These are phyloP conservation scores for Callyntrura sp. DNA, from an alignment of 2,888 invertebrate genomes.

Conservation along the genomic window DNA sequence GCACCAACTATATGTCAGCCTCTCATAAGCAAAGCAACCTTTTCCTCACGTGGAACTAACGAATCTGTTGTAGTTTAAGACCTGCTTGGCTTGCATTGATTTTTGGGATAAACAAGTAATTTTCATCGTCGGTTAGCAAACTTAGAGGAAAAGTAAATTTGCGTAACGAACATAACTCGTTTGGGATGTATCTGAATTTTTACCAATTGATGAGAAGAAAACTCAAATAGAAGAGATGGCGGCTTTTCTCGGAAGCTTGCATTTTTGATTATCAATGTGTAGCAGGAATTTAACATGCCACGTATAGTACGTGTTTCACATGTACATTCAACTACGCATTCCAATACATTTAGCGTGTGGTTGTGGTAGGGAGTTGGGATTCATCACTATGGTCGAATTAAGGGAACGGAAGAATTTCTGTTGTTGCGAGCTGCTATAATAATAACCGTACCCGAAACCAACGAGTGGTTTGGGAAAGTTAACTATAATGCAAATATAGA, in stretches of 20 bases:
- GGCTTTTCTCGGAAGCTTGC: constrained; percentile 11
- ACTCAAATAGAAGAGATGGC: background rate
- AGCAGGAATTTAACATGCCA: constrained; percentile 32
- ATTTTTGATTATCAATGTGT: constrained; percentile 11
- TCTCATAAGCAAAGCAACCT: background rate
- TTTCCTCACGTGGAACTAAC: background rate
- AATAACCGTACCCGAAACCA: background rate
- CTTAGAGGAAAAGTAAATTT: constrained; percentile 34
- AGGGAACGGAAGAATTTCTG: no score
- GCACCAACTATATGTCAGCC: background rate
- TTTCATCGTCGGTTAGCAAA: constrained; percentile 54
- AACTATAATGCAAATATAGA: constrained; percentile 22
- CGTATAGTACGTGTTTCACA: no score
- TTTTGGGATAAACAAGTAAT: constrained; percentile 56
- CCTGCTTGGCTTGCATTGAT: constrained; percentile 41
- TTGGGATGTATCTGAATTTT: background rate
- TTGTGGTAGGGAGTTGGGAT: no score
- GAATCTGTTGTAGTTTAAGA: background rate
- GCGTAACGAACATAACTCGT: constrained; percentile 40
- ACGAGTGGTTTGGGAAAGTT: constrained; percentile 21
- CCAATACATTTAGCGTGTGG: background rate
- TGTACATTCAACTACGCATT: no score
- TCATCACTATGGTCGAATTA: background rate
- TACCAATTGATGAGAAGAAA: constrained; percentile 12
- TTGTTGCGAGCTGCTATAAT: background rate